These are phyloP conservation scores for Neodiprion pinetum DNA, from an alignment of 1,140 invertebrate genomes.

Conservation along the genomic window DNA sequence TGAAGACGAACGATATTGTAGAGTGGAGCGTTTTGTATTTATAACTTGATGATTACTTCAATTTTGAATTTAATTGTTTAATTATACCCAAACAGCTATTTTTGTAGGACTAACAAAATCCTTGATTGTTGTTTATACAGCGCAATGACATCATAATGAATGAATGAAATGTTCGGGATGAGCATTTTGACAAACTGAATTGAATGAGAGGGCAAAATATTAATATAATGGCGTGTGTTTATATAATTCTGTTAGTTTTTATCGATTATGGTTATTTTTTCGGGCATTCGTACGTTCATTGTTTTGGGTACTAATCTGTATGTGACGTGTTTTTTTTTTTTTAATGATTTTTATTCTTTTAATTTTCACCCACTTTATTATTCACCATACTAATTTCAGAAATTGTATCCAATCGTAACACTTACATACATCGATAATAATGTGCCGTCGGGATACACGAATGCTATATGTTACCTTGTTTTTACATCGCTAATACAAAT, in stretches of 20 bases:
- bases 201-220: constrained; percentile 63
- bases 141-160: constrained; percentile 35
- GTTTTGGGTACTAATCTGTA: constrained; percentile 26
- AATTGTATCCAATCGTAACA: background rate
- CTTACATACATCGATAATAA: background rate
- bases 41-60: constrained; percentile 45
- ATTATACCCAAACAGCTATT: constrained; percentile 17
- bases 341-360: constrained; percentile 8
- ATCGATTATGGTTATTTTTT: constrained; percentile 22
- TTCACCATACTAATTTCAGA: background rate
- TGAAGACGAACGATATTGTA: constrained; percentile 51
- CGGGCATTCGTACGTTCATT: constrained; percentile 11
- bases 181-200: constrained; percentile 39
- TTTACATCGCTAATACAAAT: background rate
- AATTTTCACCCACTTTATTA: background rate
- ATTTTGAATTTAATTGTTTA: constrained; percentile 40
- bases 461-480: background rate
- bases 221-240: constrained; percentile 56
- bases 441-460: background rate
- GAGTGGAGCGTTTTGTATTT: constrained; percentile 56
- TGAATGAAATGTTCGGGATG: constrained; percentile 43
- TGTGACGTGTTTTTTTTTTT: constrained; percentile 17
- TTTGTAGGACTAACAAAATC: constrained; percentile 57
- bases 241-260: background rate
- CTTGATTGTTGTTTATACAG: constrained; percentile 36